These are phyloP conservation scores for Cosmopolites sordidus DNA, from an alignment of 2,888 invertebrate species.

Conservation along the genomic window DNA sequence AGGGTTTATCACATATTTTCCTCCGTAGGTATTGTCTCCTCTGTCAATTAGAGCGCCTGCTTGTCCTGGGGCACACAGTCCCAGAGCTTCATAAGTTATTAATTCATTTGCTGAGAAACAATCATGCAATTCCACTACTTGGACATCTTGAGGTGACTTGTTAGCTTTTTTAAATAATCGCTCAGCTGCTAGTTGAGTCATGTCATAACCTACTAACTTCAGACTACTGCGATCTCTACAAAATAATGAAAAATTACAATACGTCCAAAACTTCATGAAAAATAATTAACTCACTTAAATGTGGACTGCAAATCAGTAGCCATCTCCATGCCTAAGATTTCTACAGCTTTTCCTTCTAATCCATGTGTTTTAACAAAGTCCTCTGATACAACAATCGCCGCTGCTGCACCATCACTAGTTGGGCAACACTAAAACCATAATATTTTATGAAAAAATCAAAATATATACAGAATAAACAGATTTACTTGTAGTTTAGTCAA, in stretches of 20 bases:
- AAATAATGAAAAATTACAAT: no score
- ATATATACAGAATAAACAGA: conserved; percentile 4
- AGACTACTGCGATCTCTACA: conserved; percentile 75
- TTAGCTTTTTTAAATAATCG: conserved; percentile 71
- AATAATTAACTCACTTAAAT: conserved; percentile 49
- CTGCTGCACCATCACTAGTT: conserved; percentile 97
- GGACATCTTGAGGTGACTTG: conserved; percentile 73
- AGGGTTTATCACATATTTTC: conserved; percentile 87
- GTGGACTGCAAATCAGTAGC: conserved; percentile 84
- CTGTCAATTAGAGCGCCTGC: conserved; percentile 89
- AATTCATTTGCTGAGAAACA: conserved; percentile 98
- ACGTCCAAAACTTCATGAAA: no score
- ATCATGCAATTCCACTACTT: conserved; percentile 95
- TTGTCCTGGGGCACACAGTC: conserved; percentile 83
- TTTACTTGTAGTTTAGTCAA: conserved; percentile 82
- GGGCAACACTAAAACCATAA: conserved; percentile 72
- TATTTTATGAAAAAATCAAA: no score
- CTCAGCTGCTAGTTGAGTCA: conserved; percentile 81
- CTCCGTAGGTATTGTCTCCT: conserved; percentile 96
- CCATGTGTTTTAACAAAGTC: conserved; percentile 81
- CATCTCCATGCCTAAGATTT: conserved; percentile 97
- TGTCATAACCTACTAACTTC: conserved; percentile 84
- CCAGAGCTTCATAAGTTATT: conserved; percentile 95
- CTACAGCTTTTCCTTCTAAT: conserved; percentile 82
- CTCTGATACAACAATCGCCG: conserved; percentile 87